These are phyloP conservation scores for Lochmaea crataegi DNA, from an alignment of 2,888 invertebrate species.

Conservation along the genomic window DNA sequence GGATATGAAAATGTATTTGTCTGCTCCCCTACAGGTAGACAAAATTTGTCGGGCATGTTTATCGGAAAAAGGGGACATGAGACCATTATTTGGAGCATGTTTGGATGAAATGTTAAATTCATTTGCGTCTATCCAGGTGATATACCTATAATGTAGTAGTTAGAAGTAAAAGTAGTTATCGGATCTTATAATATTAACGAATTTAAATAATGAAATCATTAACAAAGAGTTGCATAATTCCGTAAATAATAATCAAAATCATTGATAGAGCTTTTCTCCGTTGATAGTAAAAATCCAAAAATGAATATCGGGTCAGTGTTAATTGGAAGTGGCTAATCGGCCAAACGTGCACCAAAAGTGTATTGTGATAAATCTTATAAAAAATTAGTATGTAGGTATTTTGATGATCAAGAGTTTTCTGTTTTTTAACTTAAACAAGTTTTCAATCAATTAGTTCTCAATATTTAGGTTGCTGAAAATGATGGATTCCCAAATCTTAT, in stretches of 20 bases:
- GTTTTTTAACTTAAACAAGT: neutral
- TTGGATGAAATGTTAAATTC: constrained; percentile 67
- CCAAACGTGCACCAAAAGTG: neutral
- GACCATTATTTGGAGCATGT: constrained; percentile 66
- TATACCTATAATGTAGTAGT: constrained; percentile 3
- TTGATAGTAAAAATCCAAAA: too few relatives aligned
- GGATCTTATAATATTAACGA: neutral
- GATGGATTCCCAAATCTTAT: constrained; percentile 67
- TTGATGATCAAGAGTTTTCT: too few relatives aligned
- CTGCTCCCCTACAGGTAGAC: constrained; percentile 63
- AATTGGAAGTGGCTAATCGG: neutral
- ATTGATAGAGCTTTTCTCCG: neutral
- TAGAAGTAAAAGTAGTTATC: neutral
- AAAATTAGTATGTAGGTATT: neutral
- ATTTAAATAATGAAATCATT: neutral
- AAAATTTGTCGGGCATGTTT: constrained; percentile 67
- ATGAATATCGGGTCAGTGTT: too few relatives aligned
- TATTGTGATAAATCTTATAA: too few relatives aligned
- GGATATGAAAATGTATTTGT: constrained; percentile 64
- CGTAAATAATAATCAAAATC: neutral
- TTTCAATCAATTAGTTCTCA: too few relatives aligned
- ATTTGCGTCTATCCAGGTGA: constrained; percentile 64
- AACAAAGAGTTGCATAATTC: neutral
- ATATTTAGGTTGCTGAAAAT: constrained; percentile 63
- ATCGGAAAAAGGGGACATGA: constrained; percentile 66